A percentile compares a stretch with the other conserved stretches of the same genome.
Evolutionary conservation across 1,140 invertebrate genomes (phyloP).

Genomic region (Dreissena rostriformis): DNA sequence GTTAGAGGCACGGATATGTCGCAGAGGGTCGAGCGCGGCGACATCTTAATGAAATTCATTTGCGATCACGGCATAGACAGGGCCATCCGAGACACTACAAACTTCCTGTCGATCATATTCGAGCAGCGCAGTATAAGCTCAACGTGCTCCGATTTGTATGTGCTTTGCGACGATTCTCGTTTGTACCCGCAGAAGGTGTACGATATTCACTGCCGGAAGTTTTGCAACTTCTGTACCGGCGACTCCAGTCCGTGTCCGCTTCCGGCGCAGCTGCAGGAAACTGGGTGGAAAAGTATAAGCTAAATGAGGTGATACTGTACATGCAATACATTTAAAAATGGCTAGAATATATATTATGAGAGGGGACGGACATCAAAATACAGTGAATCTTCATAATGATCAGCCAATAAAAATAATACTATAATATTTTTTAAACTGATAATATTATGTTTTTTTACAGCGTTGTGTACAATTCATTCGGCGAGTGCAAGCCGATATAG

Average conservation of each 20-base stretch:
- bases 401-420: no score
- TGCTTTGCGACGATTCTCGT: constrained; percentile 46
- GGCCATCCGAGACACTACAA: constrained; percentile 56
- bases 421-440: no score
- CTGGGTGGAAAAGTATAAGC: constrained; percentile 61
- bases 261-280: constrained; percentile 60
- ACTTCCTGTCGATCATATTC: constrained; percentile 61
- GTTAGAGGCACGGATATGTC: constrained; percentile 59
- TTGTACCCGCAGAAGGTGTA: constrained; percentile 28
- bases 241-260: constrained; percentile 63
- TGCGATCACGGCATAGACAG: constrained; percentile 60
- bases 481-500: no score
- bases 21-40: constrained; percentile 60
- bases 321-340: no score
- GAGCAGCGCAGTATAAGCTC: constrained; percentile 63
- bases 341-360: no score
- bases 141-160: constrained; percentile 63
- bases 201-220: constrained; percentile 61
- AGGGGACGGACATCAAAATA: no score
- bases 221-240: constrained; percentile 61
- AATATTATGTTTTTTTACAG: no score
- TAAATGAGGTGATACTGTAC: neutral
- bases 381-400: no score
- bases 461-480: no score
- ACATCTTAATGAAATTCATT: constrained; percentile 66